Evolutionary conservation across 23 tunicate species (phyloP).

Genomic region (Halocynthia roretzi): DNA sequence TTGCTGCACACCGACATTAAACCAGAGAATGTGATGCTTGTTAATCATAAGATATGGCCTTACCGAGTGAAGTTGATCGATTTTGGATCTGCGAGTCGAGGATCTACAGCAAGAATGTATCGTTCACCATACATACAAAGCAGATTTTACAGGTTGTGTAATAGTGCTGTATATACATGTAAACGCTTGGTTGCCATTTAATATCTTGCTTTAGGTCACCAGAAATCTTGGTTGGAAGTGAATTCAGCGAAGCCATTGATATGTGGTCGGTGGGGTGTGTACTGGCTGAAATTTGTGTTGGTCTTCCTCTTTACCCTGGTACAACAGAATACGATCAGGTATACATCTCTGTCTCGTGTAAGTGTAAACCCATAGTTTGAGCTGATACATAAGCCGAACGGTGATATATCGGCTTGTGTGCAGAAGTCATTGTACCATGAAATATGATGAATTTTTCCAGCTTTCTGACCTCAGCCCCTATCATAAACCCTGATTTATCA

Average conservation of each 20-base stretch:
- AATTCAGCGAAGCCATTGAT: conserved; percentile 3
- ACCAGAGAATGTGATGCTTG: conserved; percentile 4
- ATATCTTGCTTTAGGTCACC: neutral
- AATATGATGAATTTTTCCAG: too few species aligned
- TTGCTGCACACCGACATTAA: conserved; percentile 7
- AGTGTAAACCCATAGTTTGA: too few species aligned
- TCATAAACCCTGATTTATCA: too few species aligned
- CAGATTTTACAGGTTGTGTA: conserved; percentile 3
- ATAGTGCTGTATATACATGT: neutral
- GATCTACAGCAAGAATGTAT: neutral
- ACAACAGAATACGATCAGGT: conserved; percentile 5
- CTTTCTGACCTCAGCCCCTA: too few species aligned
- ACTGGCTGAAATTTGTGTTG: conserved; percentile 3
- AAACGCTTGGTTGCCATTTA: neutral
- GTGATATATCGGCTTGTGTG: too few species aligned
- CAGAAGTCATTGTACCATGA: too few species aligned
- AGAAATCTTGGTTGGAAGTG: neutral
- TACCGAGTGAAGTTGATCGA: neutral
- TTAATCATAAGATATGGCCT: conserved; percentile 2
- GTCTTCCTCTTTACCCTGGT: conserved; percentile 3
- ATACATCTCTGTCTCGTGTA: neutral
- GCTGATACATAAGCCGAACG: too few species aligned
- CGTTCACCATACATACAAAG: conserved; percentile 8
- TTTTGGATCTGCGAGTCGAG: conserved; percentile 1
- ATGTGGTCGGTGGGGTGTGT: conserved; percentile 14